Evolutionary conservation across 2,113 vertebrate genomes (phyloP), one percentile per base, ranked within the genome.

Genomic region (Mugil cephalus): DNA sequence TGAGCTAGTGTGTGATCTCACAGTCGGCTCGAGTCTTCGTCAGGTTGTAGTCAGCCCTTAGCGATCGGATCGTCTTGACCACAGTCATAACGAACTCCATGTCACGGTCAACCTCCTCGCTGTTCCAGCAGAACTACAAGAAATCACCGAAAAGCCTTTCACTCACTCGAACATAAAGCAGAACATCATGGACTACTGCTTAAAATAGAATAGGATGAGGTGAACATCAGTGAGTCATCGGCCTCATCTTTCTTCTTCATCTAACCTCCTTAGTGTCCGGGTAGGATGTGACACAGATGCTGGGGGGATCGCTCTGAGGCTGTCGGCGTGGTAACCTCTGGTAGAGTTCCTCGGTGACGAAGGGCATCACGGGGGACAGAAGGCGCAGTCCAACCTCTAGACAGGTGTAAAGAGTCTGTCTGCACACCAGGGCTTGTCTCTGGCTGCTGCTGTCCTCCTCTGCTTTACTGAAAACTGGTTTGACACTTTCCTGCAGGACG

Each of bases 361-460:
- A 98, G 11, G 96, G 96, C 96, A 98, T 98, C 69, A 97, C 46
- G 14, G 96, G 96, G 3, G 95, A 92, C 3, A 97, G 94, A 2
- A 98, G 94, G 19, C 96, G 92, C 46, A 97, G 92, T 9, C 95
- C 96, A 0, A 92, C 91, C 0, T 98, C 96, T 77, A 97, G 84
- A 81, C 96, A 96, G 45, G 95, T 96, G 85, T 96, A 97, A 36
- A 98, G 94, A 0, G 94, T 95, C 82, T 97, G 93, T 55, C 94
- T 93, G 83, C 95, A 95, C 3, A 94, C 86, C 4, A 79, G 69
- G 0, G 89, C 91, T 1, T 70, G 89, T 77, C 3, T 70, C 78
- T 79, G 91, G 79, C 63, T 89, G 80, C 4, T 59, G 38, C n/a
- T 6, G 60, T 91, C 90, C 8, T 77, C 85, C 10, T 91, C 93